Conservation (phyloP, 2,113 vertebrate genomes). For the Mobula birostris region DNA sequence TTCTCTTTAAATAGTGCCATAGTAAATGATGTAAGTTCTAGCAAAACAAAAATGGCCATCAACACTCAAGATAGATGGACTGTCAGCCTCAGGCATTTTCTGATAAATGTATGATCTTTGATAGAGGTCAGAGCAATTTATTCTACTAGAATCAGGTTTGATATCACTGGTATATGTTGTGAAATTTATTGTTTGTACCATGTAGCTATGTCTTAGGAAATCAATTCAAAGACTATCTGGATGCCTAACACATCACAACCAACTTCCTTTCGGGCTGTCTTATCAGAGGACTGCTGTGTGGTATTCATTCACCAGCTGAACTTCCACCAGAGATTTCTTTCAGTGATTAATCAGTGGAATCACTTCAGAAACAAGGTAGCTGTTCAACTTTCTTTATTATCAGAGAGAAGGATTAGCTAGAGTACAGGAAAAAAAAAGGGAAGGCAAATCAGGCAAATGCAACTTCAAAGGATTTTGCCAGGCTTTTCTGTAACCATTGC, state of each 20-base stretch:
- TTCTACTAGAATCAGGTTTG: neutral
- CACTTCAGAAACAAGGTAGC: neutral
- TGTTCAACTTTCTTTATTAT: neutral
- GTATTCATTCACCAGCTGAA: neutral
- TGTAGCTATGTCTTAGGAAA: neutral
- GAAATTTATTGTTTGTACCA: too few relatives aligned
- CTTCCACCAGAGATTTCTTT: neutral
- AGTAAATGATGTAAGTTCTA: neutral
- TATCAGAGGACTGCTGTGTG: neutral
- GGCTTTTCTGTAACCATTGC: neutral
- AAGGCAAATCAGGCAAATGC: too few relatives aligned
- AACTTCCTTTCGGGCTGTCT: neutral
- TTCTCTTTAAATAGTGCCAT: neutral
- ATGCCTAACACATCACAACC: neutral
- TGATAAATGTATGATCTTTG: too few relatives aligned
- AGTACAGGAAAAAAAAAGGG: neutral
- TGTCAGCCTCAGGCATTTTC: neutral
- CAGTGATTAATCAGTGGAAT: neutral
- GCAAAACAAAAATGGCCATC: neutral
- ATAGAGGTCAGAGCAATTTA: neutral
- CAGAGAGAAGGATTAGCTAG: neutral
- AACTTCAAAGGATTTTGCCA: neutral
- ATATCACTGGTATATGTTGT: too few relatives aligned
- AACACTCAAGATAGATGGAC: neutral
- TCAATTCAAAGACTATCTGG: neutral